Percentiles rank a stretch among this genome's conserved stretches.
These are phyloP conservation scores for Boleophthalmus pectinirostris DNA, from an alignment of 2,113 vertebrate species.

Conservation along the genomic window DNA sequence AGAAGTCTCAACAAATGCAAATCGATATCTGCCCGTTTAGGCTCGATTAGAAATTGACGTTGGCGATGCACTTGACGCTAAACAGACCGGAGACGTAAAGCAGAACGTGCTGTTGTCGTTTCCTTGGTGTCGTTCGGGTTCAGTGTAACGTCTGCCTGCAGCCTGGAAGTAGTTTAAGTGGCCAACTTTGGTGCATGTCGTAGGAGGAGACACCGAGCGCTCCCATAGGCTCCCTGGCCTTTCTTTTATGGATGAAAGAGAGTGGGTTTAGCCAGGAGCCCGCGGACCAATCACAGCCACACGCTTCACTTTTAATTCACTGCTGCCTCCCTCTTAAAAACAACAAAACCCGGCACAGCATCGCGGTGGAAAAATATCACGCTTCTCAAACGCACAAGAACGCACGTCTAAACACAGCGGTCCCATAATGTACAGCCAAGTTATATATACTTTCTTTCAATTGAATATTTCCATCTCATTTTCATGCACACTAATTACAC, in stretches of 20 bases:
- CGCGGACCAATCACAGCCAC: conserved; percentile 78
- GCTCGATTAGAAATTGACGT: conserved; percentile 26
- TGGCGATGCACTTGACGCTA: conserved; percentile 21
- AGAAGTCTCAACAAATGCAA: conserved; percentile 17
- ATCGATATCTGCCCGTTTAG: conserved; percentile 22
- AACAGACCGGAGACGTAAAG: conserved; percentile 29
- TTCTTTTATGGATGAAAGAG: conserved; percentile 87
- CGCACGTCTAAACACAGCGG: conserved; percentile 33
- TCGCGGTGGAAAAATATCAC: conserved; percentile 37
- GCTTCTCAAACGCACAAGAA: conserved; percentile 34
- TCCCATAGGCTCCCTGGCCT: conserved; percentile 84
- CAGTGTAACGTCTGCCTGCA: conserved; percentile 74
- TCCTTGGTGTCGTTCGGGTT: conserved; percentile 70
- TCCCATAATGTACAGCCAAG: conserved; percentile 12
- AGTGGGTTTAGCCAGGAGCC: conserved; percentile 76
- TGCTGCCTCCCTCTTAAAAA: conserved; percentile 47
- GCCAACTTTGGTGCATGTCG: conserved; percentile 78
- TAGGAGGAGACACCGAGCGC: conserved; percentile 76
- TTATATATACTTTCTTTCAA: background rate
- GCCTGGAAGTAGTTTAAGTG: conserved; percentile 84
- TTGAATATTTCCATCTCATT: background rate
- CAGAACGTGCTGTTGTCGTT: conserved; percentile 55
- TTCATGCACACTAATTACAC: background rate
- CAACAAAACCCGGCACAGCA: conserved; percentile 29
- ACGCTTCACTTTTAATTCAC: conserved; percentile 68